Percentiles rank a stretch among this genome's conserved stretches.
Conservation (phyloP, 1,140 invertebrate genomes). For the Centruroides vittatus region DNA sequence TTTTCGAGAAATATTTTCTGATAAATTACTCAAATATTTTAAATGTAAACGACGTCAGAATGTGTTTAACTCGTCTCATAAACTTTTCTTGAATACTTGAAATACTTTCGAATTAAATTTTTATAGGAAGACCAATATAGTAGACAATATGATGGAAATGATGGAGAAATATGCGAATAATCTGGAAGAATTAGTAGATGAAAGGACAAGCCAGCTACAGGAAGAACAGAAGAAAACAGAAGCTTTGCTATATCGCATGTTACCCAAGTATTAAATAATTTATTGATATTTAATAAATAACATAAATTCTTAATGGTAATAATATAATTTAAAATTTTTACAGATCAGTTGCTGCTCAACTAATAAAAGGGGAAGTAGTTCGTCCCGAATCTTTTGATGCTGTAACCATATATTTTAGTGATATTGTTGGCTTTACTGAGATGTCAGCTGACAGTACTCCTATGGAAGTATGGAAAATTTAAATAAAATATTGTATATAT, state of each 20-base stretch:
- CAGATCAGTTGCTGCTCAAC: constrained; percentile 34
- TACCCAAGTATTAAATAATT: constrained; percentile 46
- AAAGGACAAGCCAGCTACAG: constrained; percentile 67
- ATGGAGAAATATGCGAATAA: constrained; percentile 93
- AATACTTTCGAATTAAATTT: neutral
- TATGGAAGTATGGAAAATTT: constrained; percentile 44
- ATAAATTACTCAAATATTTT: neutral
- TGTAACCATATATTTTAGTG: constrained; percentile 94
- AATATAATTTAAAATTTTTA: constrained; percentile 15
- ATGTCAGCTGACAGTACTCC: constrained; percentile 91
- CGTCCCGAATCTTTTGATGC: constrained; percentile 88
- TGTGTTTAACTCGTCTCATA: neutral
- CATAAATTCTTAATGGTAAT: too few relatives aligned
- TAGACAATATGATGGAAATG: constrained; percentile 83
- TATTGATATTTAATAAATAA: neutral
- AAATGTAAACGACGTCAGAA: neutral
- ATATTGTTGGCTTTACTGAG: constrained; percentile 94
- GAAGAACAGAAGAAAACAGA: constrained; percentile 90
- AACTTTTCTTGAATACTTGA: neutral
- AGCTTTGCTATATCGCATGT: constrained; percentile 78
- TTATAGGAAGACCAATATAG: constrained; percentile 57
- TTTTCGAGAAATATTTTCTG: neutral
- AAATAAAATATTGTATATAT: too few relatives aligned
- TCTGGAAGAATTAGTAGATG: constrained; percentile 78
- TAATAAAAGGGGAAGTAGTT: constrained; percentile 77